Evolutionary conservation across 2,888 invertebrate species (phyloP).

Genomic region (Andrena hattorfiana): DNA sequence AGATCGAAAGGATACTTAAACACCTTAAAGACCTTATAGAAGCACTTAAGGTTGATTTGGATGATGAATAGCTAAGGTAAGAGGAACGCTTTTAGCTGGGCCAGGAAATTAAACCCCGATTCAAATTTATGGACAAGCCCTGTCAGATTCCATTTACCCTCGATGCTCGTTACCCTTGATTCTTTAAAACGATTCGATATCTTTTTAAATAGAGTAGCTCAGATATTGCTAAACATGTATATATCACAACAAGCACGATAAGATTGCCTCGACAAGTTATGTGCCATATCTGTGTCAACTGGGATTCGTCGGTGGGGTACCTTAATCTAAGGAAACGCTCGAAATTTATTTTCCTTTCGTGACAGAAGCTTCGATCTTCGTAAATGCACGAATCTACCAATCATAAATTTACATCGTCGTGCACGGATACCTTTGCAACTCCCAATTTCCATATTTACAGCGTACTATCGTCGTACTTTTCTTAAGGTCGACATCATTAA

Average conservation of each 20-base stretch:
- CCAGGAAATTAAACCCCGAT: conserved; percentile 63
- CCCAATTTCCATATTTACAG: conserved; percentile 33
- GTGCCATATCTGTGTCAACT: conserved; percentile 20
- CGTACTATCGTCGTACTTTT: neutral
- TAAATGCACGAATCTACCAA: conserved; percentile 29
- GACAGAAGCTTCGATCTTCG: conserved; percentile 41
- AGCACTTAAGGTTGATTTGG: conserved; percentile 39
- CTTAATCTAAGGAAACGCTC: conserved; percentile 31
- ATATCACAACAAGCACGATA: neutral
- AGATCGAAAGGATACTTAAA: conserved; percentile 1
- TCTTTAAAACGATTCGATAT: conserved; percentile 6
- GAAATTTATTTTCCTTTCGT: conserved; percentile 43
- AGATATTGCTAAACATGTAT: neutral
- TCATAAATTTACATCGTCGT: conserved; percentile 42
- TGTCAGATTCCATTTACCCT: conserved; percentile 42
- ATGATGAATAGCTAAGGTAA: conserved; percentile 39
- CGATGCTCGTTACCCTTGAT: conserved; percentile 11
- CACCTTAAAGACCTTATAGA: neutral
- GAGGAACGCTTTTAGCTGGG: conserved; percentile 42
- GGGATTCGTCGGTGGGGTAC: neutral
- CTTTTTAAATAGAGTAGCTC: neutral
- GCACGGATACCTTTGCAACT: neutral
- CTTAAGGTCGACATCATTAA: conserved; percentile 1
- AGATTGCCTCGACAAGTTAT: neutral
- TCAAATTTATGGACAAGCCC: conserved; percentile 40